phyloP scores from a whole-genome alignment of 1,140 invertebrate genomes.

The Orius insidiosus region DNA sequence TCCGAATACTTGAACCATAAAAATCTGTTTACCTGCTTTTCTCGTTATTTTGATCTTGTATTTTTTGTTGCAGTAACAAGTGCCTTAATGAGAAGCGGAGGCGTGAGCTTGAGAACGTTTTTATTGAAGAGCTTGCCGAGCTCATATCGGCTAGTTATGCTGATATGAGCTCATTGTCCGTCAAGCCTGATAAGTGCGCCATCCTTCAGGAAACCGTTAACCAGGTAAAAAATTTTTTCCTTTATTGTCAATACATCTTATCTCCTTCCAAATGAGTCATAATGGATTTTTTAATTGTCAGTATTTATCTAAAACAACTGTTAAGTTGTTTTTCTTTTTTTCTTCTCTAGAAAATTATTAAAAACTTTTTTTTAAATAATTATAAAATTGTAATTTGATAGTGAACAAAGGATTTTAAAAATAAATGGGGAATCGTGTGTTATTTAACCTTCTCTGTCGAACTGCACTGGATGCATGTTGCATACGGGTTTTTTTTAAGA shows the following conservation, averaged over 20 bases:
- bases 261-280: too few species aligned
- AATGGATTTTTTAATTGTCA: too few species aligned
- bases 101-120: slow-evolving; percentile 77
- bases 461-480: too few species aligned
- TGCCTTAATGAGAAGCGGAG: slow-evolving; percentile 87
- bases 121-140: slow-evolving; percentile 92
- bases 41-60: background rate
- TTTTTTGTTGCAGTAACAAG: slow-evolving; percentile 54
- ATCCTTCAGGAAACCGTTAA: slow-evolving; percentile 62
- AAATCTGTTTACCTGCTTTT: background rate
- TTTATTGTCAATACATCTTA: background rate
- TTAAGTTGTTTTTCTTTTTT: too few species aligned
- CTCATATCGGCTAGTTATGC: slow-evolving; percentile 66
- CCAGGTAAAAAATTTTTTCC: slow-evolving; percentile 27
- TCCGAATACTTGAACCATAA: background rate
- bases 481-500: too few species aligned
- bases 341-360: too few species aligned
- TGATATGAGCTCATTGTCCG: slow-evolving; percentile 68
- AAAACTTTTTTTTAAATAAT: too few species aligned
- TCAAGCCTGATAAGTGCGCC: slow-evolving; percentile 82
- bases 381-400: too few species aligned
- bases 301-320: too few species aligned
- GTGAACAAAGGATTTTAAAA: too few species aligned
- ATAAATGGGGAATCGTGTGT: too few species aligned
- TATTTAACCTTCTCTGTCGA: too few species aligned